These are phyloP conservation scores for Puntigrus tetrazona DNA, from an alignment of 2,113 vertebrate species.

Conservation along the genomic window DNA sequence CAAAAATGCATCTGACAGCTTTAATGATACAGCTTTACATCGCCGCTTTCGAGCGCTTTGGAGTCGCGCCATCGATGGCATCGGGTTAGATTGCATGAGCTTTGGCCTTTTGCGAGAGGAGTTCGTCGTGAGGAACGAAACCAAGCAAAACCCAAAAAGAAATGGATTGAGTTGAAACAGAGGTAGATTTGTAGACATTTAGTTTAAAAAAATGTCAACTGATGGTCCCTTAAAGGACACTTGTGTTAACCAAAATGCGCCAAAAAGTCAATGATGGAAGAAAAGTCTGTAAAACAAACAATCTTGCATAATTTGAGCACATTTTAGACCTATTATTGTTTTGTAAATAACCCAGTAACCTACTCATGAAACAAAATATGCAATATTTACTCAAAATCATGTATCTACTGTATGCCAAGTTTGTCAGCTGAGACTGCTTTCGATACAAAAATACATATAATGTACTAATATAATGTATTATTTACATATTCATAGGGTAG, in stretches of 20 bases:
- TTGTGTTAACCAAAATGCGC: not conserved
- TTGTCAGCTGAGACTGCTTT: not conserved
- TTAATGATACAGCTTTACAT: not conserved
- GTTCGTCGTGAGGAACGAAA: not conserved
- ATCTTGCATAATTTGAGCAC: not conserved
- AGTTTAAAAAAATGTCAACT: too few relatives aligned
- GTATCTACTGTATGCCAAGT: not conserved
- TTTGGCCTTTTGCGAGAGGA: not conserved
- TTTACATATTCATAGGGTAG: not conserved
- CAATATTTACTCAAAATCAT: not conserved
- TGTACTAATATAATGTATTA: not conserved
- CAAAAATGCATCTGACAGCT: conserved; percentile 1
- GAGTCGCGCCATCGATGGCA: not conserved
- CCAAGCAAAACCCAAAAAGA: not conserved
- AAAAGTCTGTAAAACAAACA: too few relatives aligned
- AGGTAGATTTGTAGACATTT: too few relatives aligned
- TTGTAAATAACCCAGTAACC: not conserved
- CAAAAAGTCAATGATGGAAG: not conserved
- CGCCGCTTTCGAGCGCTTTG: not conserved
- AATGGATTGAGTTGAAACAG: not conserved
- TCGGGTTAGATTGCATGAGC: not conserved
- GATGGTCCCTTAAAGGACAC: not conserved
- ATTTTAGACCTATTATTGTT: not conserved
- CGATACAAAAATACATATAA: not conserved
- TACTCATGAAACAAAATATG: not conserved